Evolutionary conservation across 2,113 vertebrate genomes (phyloP).

Genomic region (Nibea coibor): DNA sequence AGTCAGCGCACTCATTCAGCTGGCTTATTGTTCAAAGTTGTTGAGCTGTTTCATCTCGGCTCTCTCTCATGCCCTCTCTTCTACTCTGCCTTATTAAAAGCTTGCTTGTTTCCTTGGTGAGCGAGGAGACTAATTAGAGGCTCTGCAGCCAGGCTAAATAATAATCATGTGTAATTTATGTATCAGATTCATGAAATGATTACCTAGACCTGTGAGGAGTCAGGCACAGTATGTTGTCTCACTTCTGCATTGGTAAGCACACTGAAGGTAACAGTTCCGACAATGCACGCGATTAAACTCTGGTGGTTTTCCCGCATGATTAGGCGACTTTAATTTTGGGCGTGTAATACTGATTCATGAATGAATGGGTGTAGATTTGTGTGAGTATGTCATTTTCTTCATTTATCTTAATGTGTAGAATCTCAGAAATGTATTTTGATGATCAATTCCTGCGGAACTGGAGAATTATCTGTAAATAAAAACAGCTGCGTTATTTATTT

Average conservation of each 20-base stretch:
- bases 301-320: no score
- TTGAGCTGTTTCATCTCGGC: constrained; percentile 38
- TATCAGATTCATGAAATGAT: neutral
- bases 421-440: no score
- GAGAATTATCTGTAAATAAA: no score
- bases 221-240: neutral
- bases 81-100: constrained; percentile 14
- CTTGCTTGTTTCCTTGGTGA: constrained; percentile 18
- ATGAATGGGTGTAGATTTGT: no score
- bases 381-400: no score
- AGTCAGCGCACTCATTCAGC: constrained; percentile 6
- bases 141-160: neutral
- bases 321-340: neutral
- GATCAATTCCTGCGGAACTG: no score
- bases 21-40: constrained; percentile 35
- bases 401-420: no score
- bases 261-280: neutral
- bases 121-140: neutral
- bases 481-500: no score
- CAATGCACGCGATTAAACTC: no score
- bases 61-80: constrained; percentile 6
- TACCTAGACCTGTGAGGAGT: neutral
- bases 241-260: neutral
- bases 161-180: neutral
- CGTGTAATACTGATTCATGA: neutral